Evolutionary conservation across 2,888 invertebrate genomes (phyloP), one percentile per base, ranked within the genome.

Genomic region (Neoaliturus tenellus): DNA sequence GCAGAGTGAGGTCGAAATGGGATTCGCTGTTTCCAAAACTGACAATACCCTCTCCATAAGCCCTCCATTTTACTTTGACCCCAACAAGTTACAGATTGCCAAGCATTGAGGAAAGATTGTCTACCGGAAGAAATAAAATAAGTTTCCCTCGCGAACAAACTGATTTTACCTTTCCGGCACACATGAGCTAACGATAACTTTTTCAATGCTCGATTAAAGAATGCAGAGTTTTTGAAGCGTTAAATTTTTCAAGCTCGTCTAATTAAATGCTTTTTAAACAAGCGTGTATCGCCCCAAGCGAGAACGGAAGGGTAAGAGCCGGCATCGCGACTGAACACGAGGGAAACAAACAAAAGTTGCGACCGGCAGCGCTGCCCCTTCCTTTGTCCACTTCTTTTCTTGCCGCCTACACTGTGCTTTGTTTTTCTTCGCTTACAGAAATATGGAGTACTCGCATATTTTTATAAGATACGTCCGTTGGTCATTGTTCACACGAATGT

Each of bases 191-290:
- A 51, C 81, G 6, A 5, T 51, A 4, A 51, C 81, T 69, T 69
- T 81, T 69, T 67, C 67, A 39, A 41, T 78, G 51, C 48, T 33
- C 39, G 83, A 71, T 81, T 17, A 51, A 81, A 84, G 75, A 44
- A 31, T 89, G 89, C 88, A 88, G 89, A 89, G 89, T 89, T 90
- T 89, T n/a, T 89, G 89, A 89, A 88, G 89, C 88, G 90, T 88
- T 91, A 90, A 91, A 91, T 91, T 91, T 90, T 20, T 91, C 90
- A 90, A 91, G 88, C 90, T 89, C 90, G 90, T 90, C 90, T 91
- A 91, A 91, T 91, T 91, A 91, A 90, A 90, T 90, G 90, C 90
- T 90, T 89, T 90, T 91, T 90, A 91, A 90, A 91, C 90, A 91
- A 90, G 90, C 55, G 84, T 81, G 81, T 83, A 69, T 81, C 67